A percentile compares a stretch with the other conserved stretches of the same genome.
Evolutionary conservation across 2,113 vertebrate species (phyloP).

Genomic region (Donacobius atricapilla): DNA sequence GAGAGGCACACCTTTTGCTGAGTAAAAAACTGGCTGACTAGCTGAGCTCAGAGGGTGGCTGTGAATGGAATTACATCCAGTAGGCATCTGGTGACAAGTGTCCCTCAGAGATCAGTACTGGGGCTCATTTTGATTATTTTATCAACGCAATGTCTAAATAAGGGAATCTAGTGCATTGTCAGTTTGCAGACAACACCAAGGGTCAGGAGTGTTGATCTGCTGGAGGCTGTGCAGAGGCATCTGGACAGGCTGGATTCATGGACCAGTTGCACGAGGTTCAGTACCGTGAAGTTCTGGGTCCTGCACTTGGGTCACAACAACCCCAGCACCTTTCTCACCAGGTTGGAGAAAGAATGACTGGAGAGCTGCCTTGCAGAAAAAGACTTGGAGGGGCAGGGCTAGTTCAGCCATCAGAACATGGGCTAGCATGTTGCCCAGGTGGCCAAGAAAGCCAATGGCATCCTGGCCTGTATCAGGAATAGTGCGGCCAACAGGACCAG

Average conservation of each 20-base stretch:
- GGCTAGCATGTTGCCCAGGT: not conserved
- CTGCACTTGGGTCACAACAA: not conserved
- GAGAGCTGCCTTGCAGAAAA: not conserved
- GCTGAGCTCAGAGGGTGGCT: not conserved
- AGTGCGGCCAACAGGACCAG: not conserved
- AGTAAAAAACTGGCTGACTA: not conserved
- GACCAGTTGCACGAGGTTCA: not conserved
- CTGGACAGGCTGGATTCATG: not conserved
- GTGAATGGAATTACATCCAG: not conserved
- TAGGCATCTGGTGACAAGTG: no score
- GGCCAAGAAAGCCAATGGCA: not conserved
- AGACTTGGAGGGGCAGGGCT: not conserved
- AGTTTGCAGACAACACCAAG: not conserved
- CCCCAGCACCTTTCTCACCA: not conserved
- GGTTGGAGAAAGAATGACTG: not conserved
- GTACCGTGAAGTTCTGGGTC: not conserved
- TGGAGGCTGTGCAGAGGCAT: not conserved
- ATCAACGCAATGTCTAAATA: not conserved
- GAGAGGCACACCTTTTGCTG: not conserved
- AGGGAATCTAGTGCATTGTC: not conserved
- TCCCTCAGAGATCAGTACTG: no score
- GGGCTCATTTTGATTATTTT: rapidly evolving
- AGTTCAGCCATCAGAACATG: not conserved
- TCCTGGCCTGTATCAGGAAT: not conserved
- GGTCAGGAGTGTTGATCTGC: not conserved